phyloP scores from a whole-genome alignment of 2,113 vertebrate genomes.

The Carlito syrichta region DNA sequence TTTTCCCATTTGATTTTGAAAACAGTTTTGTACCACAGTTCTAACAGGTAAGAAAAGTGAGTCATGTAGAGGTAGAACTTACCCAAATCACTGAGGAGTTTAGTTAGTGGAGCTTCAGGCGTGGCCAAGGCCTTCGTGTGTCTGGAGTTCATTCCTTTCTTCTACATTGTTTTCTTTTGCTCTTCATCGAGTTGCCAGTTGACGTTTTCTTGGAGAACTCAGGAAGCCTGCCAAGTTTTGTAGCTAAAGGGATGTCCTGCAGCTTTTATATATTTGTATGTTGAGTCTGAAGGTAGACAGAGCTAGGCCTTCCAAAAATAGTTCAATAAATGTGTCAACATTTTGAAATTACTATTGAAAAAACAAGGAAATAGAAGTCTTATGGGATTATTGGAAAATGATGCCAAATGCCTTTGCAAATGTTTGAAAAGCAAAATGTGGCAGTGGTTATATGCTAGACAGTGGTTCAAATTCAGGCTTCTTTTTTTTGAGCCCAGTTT shows the following conservation, averaged over 20 bases:
- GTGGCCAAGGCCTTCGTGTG: background rate
- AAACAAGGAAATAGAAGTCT: conserved; percentile 43
- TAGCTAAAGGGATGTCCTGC: conserved; percentile 31
- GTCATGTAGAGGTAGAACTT: conserved; percentile 17
- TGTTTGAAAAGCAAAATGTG: conserved; percentile 48
- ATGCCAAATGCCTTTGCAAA: conserved; percentile 45
- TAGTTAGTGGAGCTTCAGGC: background rate
- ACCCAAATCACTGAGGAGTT: background rate
- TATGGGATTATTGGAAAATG: conserved; percentile 24
- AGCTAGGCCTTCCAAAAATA: conserved; percentile 61
- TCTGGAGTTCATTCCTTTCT: background rate
- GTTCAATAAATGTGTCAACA: conserved; percentile 64
- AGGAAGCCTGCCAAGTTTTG: conserved; percentile 58
- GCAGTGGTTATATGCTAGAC: background rate
- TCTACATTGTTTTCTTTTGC: background rate
- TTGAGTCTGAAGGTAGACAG: conserved; percentile 59
- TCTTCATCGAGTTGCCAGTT: conserved; percentile 26
- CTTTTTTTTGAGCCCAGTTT: background rate
- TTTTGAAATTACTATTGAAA: conserved; percentile 64
- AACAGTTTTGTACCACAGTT: background rate
- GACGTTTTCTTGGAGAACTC: conserved; percentile 62
- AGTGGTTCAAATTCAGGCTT: background rate
- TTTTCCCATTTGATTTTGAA: background rate
- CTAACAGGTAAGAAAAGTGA: background rate
- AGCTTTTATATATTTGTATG: conserved; percentile 46